Evolutionary conservation across 2,113 vertebrate species (phyloP), one percentile per base, ranked within the genome.

Genomic region (Syngnathus scovelli): DNA sequence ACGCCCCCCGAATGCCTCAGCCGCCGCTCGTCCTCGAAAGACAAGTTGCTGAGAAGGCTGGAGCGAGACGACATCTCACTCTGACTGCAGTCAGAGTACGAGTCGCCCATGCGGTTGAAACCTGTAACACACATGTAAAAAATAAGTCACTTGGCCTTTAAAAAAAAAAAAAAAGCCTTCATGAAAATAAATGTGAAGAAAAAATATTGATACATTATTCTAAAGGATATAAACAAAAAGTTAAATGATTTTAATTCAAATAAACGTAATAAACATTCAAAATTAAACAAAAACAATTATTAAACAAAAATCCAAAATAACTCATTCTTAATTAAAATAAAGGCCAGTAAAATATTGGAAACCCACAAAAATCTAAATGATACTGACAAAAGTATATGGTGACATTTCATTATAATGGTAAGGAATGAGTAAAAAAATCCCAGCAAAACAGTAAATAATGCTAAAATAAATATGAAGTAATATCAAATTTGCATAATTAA

Each of bases 1-100:
- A 92, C 88, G 81, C 92, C 94, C 72, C 94, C 93, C 0, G 93
- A 95, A 78, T 95, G 95, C 62, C 95, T 92, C 67, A 95, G 94
- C 56, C 94, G 89, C 76, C 95, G 86, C 76, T 98, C 96, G 5
- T 98, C 96, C 58, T 99, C 97, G 77, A 98, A 96, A 21, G 97
- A 99, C 5, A 95, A 98, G 87, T 96, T 98, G 86, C 97, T 99
- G 89, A 98, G 94, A 46, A 99, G 95, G 75, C 95, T 98, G 85
- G 95, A 98, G 75, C 97, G 93, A 5, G 97, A 98, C 41, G 95
- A 99, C 82, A 98, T 94, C 89, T 98, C 97, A 48, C 95, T 98
- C 92, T 98, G 96, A 33, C 96, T 94, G 5, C 94, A 97, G 87
- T 98, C 96, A 0, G 96, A 98, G 72, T 96, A 95, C 76, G 94